phyloP scores from a whole-genome alignment of 2,797 vertebrate genomes.

The Gephyroberyx darwinii region DNA sequence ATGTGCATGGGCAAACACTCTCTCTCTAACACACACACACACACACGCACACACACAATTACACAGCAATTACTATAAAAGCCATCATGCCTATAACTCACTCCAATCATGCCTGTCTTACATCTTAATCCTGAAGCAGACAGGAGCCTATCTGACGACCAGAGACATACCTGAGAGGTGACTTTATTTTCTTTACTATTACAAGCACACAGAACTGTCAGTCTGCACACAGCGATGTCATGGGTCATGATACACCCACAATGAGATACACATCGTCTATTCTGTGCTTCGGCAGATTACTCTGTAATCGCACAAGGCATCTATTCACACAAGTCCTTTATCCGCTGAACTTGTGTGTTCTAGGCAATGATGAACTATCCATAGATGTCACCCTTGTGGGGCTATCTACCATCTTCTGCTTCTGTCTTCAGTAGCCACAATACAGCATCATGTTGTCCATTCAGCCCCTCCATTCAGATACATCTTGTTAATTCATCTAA shows the following conservation, averaged over 20 bases:
- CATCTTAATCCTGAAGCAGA: conserved; percentile 44
- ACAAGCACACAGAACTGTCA: conserved; percentile 4
- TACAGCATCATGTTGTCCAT: conserved; percentile 48
- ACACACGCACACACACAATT: conserved; percentile 27
- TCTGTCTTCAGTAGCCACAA: conserved; percentile 55
- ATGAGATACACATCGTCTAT: not conserved
- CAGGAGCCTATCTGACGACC: conserved; percentile 28
- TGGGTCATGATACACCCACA: no score
- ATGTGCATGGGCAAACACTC: not conserved
- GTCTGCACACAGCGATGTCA: not conserved
- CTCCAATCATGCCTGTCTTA: conserved; percentile 32
- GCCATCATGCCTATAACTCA: conserved; percentile 55
- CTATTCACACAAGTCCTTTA: conserved; percentile 51
- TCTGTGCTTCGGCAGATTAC: conserved; percentile 3
- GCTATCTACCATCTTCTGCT: conserved; percentile 54
- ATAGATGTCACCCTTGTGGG: conserved; percentile 26
- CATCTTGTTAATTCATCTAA: conserved; percentile 52
- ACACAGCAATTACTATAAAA: conserved; percentile 34
- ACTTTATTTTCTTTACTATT: conserved; percentile 23
- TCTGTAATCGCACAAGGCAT: conserved; percentile 46
- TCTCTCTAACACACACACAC: conserved; percentile 21
- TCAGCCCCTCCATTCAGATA: conserved; percentile 32
- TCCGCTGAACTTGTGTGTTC: conserved; percentile 11
- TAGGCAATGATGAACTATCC: conserved; percentile 21
- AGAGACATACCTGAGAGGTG: conserved; percentile 31